Evolutionary conservation across 2,113 vertebrate species (phyloP), one percentile per base, ranked within the genome.

Genomic region (Ploceus nigricollis): DNA sequence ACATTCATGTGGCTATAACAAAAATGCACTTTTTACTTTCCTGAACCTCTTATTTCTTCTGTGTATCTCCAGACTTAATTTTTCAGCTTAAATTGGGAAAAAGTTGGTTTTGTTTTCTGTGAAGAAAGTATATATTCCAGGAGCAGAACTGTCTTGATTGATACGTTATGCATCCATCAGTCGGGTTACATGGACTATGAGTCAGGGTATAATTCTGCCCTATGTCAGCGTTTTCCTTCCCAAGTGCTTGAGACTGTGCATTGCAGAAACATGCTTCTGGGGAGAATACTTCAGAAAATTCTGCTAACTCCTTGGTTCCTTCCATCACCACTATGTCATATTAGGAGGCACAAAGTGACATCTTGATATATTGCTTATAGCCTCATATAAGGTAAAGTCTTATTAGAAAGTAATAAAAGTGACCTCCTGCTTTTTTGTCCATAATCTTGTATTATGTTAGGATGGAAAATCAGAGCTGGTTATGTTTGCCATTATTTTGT

Each of bases 351-450:
- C 87, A 97, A 97, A 97, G 93, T 97, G 97, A 96, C 97, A 96
- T 96, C 95, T 96, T 97, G 97, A 97, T 97, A 97, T 97, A 97
- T 95, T 95, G 95, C 95, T 96, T 97, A 96, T 97, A 97, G 95
- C 90, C 94, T 97, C 90, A 89, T 96, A 97, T 96, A 97, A 96
- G 95, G 94, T 97, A 97, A 97, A 96, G 96, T 94, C 96, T 97
- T 96, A 97, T 97, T 97, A 97, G 88, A 95, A 97, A 97, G 95
- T 96, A 97, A 97, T 96, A 97, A 96, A 97, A 95, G 91, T 92
- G 96, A 96, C 96, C 89, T 93, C 95, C 91, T 94, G 94, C 94
- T 95, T 96, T 96, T 96, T 92, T 82, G 95, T 91, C 94, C 86
- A 91, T 95, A 96, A 93, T 96, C 82, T 70, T 85, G 91, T 90